A percentile compares a stretch with the other conserved stretches of the same genome.
Conservation (phyloP, 2,888 invertebrate genomes). For the Carpatolechia fugitivella region DNA sequence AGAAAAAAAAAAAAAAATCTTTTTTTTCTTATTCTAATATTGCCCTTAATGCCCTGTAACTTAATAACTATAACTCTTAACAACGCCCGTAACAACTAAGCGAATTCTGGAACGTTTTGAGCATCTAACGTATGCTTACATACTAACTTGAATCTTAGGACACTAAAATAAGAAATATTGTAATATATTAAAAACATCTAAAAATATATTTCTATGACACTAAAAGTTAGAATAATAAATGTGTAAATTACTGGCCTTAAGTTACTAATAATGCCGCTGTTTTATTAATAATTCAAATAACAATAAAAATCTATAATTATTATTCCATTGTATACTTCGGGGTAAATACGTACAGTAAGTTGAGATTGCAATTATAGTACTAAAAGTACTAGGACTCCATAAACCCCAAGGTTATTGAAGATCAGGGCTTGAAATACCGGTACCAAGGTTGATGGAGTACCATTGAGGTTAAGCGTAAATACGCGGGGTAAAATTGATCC, state of each 20-base stretch:
- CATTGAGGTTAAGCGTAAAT: too few relatives aligned
- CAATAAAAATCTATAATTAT: constrained; percentile 24
- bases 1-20: too few relatives aligned
- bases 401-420: too few relatives aligned
- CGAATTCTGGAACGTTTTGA: background rate
- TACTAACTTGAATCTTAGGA: background rate
- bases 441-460: too few relatives aligned
- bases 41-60: constrained; percentile 20
- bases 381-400: too few relatives aligned
- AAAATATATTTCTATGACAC: background rate
- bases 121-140: background rate
- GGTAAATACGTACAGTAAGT: too few relatives aligned
- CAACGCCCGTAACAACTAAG: background rate
- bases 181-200: background rate
- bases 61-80: constrained; percentile 12
- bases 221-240: constrained; percentile 13
- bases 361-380: too few relatives aligned
- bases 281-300: background rate
- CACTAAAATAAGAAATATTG: background rate
- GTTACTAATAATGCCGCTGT: constrained; percentile 15
- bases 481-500: too few relatives aligned
- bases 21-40: constrained; percentile 17
- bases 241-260: constrained; percentile 19
- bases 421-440: too few relatives aligned
- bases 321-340: background rate